Percentiles rank a stretch among this genome's conserved stretches.
Conservation (phyloP, 2,113 vertebrate genomes). For the Semicossyphus pulcher region DNA sequence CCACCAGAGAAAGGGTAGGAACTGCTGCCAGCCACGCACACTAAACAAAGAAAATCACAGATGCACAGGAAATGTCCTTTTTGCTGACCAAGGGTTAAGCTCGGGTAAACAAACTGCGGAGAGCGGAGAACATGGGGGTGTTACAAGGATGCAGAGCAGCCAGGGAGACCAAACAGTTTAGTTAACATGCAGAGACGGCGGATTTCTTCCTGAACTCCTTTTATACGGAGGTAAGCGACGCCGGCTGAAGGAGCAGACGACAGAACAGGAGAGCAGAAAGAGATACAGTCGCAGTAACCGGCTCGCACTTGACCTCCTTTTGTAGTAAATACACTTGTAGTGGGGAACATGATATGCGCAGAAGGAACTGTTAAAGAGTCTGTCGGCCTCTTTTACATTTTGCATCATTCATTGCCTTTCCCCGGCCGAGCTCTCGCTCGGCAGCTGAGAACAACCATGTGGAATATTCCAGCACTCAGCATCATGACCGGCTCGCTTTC, state of each 20-base stretch:
- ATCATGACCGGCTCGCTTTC: slow-evolving; percentile 53
- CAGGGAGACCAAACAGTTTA: not conserved
- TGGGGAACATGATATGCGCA: slow-evolving; percentile 25
- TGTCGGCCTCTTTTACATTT: slow-evolving; percentile 52
- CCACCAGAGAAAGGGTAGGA: slow-evolving; percentile 31
- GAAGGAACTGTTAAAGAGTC: slow-evolving; percentile 44
- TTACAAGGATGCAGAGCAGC: slow-evolving; percentile 8
- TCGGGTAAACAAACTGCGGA: slow-evolving; percentile 49
- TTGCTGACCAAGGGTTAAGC: slow-evolving; percentile 57
- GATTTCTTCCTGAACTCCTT: slow-evolving; percentile 48
- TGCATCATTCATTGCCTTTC: slow-evolving; percentile 65
- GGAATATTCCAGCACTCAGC: slow-evolving; percentile 61
- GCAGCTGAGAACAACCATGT: slow-evolving; percentile 8
- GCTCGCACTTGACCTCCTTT: slow-evolving; percentile 50
- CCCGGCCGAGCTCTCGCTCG: not conserved
- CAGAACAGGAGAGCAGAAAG: slow-evolving; percentile 6
- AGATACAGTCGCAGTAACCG: slow-evolving; percentile 5
- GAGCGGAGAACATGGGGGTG: slow-evolving; percentile 7
- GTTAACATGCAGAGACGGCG: slow-evolving; percentile 10
- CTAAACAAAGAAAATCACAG: slow-evolving; percentile 21
- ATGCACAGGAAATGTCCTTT: slow-evolving; percentile 52
- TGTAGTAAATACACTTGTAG: slow-evolving; percentile 54
- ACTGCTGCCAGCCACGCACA: slow-evolving; percentile 46
- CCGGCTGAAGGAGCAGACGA: slow-evolving; percentile 14
- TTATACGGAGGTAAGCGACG: slow-evolving; percentile 15